Evolutionary conservation across 2,888 invertebrate genomes (phyloP), one percentile per base, ranked within the genome.

Genomic region (Amphipoea lucens): DNA sequence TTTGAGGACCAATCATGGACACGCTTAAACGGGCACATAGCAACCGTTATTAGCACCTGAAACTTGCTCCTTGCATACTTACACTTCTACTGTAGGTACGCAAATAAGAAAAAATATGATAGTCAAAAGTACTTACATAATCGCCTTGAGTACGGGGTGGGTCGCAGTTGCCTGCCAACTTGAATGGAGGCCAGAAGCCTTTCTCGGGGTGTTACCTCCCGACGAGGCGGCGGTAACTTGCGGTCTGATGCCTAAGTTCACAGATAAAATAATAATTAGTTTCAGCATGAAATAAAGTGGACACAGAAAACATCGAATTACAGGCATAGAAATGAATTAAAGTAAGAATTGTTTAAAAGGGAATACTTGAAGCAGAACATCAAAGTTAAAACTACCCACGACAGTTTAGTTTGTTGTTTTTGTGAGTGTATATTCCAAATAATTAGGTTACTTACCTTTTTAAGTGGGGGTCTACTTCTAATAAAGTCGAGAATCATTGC

Each of bases 401-500:
- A 17, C 36, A 63, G 3, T 36, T 63, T 36, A 29, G 60, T 14
- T n/a, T 29, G 36, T 63, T 17, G 17, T 17, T 63, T 36, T 74
- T 67, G 17, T 67, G 17, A n/a, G 6, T 29, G 6, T 29, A 11
- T 20, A 12, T 36, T 20, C 4, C 2, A 14, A 65, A 40, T 20
- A 40, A 42, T 71, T 71, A 5, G 2, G 14, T 54, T 14, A 48
- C 95, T 94, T 95, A 98, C 99, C 97, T 99, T 99, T 97, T 98
- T 98, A 77, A 99, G 97, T 85, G 99, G 99, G 80, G 99, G 99
- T 94, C 99, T 97, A 93, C 99, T 99, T 94, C 99, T 97, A 94
- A 99, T 99, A 97, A 99, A 99, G 95, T 99, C 99, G 93, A 99
- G 97, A 93, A 99, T 99, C 96, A 99, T 98, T 82, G 98, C 98